These are phyloP conservation scores for Zaprionus obscuricornis DNA, from an alignment of 2,888 invertebrate genomes.

Conservation along the genomic window DNA sequence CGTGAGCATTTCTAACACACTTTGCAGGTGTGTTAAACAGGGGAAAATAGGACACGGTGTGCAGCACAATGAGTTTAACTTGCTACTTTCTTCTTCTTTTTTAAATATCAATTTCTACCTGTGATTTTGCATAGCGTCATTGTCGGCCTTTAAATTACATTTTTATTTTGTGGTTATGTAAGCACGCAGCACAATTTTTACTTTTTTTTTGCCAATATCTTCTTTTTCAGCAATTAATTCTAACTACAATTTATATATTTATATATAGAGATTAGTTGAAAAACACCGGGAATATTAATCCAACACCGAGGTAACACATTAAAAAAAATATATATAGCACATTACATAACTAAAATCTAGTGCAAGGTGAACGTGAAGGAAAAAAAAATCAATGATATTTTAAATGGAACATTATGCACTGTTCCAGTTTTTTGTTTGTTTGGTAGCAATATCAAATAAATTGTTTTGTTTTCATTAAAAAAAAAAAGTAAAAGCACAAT, in stretches of 20 bases:
- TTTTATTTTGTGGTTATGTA: constrained; percentile 61
- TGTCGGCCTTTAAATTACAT: constrained; percentile 14
- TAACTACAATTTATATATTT: constrained; percentile 12
- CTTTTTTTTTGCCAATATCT: constrained; percentile 11
- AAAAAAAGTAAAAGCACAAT: constrained; percentile 65
- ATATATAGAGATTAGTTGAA: too few species aligned
- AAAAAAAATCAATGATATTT: constrained; percentile 72
- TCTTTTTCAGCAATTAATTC: background rate
- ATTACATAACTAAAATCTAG: constrained; percentile 74
- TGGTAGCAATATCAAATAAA: constrained; percentile 4
- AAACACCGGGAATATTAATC: constrained; percentile 31
- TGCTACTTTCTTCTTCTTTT: too few species aligned
- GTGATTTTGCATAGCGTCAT: constrained; percentile 12
- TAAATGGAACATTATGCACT: constrained; percentile 41
- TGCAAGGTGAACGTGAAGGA: constrained; percentile 66
- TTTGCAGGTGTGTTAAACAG: constrained; percentile 18
- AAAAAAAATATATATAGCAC: constrained; percentile 55
- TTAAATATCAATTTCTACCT: too few species aligned
- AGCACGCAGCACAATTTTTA: constrained; percentile 41
- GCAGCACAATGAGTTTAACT: constrained; percentile 40
- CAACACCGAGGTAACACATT: constrained; percentile 65
- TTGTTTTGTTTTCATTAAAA: constrained; percentile 27
- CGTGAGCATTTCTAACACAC: constrained; percentile 43
- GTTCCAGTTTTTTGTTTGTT: constrained; percentile 17
- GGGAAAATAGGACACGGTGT: constrained; percentile 29